Evolutionary conservation across 1,140 invertebrate genomes (phyloP).

Genomic region (Lucilia sericata): DNA sequence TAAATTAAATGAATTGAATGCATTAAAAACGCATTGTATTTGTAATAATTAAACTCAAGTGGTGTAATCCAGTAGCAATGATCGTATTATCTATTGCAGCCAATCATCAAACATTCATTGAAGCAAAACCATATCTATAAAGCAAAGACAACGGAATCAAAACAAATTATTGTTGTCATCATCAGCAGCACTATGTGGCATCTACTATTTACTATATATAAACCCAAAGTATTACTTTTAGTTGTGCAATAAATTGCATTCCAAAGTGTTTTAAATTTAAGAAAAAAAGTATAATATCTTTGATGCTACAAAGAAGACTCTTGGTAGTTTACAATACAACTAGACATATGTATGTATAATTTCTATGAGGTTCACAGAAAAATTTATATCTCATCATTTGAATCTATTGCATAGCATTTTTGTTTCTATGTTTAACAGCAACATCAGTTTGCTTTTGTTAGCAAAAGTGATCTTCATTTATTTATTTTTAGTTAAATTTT

Average conservation of each 20-base stretch:
- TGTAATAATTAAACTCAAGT: not conserved
- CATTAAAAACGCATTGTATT: conserved; percentile 11
- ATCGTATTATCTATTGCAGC: not conserved
- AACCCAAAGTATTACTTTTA: not conserved
- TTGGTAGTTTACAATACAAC: no score
- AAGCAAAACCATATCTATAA: not conserved
- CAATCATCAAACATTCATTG: not conserved
- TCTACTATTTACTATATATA: no score
- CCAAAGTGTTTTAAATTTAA: not conserved
- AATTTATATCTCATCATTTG: conserved; percentile 36
- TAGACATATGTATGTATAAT: not conserved
- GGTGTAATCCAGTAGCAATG: not conserved
- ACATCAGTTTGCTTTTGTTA: not conserved
- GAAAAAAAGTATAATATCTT: not conserved
- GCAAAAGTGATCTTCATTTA: conserved; percentile 38
- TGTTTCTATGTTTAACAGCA: not conserved
- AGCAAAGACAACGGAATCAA: not conserved
- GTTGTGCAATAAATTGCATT: not conserved
- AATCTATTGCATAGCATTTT: conserved; percentile 25
- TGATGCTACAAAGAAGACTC: no score
- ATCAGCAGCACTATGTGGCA: not conserved
- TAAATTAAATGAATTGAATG: not conserved
- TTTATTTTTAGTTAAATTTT: conserved; percentile 10
- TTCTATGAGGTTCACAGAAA: not conserved
- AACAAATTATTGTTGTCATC: conserved; percentile 5